Evolutionary conservation across 2,797 vertebrate genomes (phyloP).

Genomic region (Alcedo quadribrachys): DNA sequence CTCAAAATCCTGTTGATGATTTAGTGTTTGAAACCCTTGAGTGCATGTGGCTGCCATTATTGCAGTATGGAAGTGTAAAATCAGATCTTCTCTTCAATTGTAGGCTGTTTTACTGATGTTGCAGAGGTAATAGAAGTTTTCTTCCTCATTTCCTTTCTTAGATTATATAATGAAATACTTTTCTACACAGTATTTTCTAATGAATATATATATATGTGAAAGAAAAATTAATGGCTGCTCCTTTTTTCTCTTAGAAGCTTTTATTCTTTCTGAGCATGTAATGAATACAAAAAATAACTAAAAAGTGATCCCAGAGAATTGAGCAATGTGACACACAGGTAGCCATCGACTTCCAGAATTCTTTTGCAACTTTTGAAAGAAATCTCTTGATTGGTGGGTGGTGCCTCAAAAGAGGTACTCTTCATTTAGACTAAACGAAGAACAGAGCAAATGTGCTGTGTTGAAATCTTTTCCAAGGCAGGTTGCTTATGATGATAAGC

Average conservation of each 20-base stretch:
- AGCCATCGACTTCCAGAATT: not conserved
- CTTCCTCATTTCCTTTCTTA: not conserved
- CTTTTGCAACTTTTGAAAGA: not conserved
- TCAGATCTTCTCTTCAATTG: not conserved
- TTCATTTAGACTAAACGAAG: not conserved
- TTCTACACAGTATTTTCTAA: not conserved
- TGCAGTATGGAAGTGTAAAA: not conserved
- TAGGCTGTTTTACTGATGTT: not conserved
- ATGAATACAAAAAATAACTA: not conserved
- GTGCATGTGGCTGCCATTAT: not conserved
- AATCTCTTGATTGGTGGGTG: not conserved
- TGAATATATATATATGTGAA: not conserved
- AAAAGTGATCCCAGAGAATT: not conserved
- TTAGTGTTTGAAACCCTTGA: not conserved
- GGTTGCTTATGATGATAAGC: not conserved
- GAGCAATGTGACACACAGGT: not conserved
- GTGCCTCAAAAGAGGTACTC: not conserved
- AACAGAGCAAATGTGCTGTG: not conserved
- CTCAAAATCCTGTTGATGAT: not conserved
- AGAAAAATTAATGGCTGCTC: not conserved
- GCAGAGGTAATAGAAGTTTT: not conserved
- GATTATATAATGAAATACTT: not conserved
- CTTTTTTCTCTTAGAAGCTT: not conserved
- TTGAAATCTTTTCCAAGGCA: not conserved
- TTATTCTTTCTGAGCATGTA: not conserved